Base-by-base conservation (phyloP, 2,888 invertebrate species). In the Rhingia campestris region DNA sequence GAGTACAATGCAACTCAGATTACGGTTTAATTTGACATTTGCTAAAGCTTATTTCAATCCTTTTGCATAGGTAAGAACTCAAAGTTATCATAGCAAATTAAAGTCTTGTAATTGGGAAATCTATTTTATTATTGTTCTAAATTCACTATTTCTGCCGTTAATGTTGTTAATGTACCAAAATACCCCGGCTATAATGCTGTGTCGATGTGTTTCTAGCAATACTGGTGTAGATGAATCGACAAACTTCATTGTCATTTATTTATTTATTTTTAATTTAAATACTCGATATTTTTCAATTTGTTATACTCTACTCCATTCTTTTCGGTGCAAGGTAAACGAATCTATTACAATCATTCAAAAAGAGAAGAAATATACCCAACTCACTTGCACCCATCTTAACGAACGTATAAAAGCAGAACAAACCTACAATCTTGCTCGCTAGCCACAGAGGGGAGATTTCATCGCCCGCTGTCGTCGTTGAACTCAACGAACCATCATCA, bases 401-500 rank as follows among this genome's bases (percentile, higher is more conserved):
- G 22, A 79, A 73, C 37, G 61, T 39, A 73, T 58, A 63, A 30
- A 67, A 77, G 61, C 51, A 56, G 73, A 61, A 49, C 81, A 32
- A 45, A 67, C 39, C 47, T 82, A 82, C 37, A 73, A 51, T 73
- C 43, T 7, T 35, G 6, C 14, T 41, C 59, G 32, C 43, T 37
- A 67, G 58, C 58, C 59, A 67, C 61, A 77, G 81, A 82, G 72
- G 76, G 64, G 69, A 79, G 81, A 73, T 82, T 73, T 67, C 61
- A 63, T 67, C 53, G 72, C 72, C 72, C 66, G 76, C 76, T 79
- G 80, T 75, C 84, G 79, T 77, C 76, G 82, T 80, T 84, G 80
- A 80, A 84, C 84, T 84, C 70, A 84, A 84, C 80, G 80, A 80
- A 80, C 66, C 74, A 70, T 84, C 80, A 74, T 74, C 84, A 43